Evolutionary conservation across 2,113 vertebrate genomes (phyloP).

Genomic region (Aldabrachelys gigantea): DNA sequence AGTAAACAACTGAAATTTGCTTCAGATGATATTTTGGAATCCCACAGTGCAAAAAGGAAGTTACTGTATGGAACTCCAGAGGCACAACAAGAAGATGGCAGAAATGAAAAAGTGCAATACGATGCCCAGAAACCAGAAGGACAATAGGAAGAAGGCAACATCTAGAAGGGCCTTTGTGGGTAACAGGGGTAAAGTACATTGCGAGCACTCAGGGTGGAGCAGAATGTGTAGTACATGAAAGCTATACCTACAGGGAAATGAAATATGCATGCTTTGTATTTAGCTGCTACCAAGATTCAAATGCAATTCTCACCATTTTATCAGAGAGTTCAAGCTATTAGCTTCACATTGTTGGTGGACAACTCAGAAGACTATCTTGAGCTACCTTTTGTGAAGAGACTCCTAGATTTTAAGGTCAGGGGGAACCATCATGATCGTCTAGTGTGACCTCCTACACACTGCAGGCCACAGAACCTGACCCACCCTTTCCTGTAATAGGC

Average conservation of each 20-base stretch:
- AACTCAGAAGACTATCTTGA: not conserved
- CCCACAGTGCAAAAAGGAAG: not conserved
- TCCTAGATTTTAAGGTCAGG: no score
- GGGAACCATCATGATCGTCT: not conserved
- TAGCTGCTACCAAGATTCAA: not conserved
- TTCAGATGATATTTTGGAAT: not conserved
- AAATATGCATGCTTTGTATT: not conserved
- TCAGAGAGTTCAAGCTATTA: not conserved
- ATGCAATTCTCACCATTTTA: not conserved
- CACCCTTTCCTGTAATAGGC: not conserved
- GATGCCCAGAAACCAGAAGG: not conserved
- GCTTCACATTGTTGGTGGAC: accelerated
- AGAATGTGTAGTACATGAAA: not conserved
- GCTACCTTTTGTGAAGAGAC: not conserved
- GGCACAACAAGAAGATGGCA: not conserved
- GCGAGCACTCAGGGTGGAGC: not conserved
- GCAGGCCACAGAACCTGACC: not conserved
- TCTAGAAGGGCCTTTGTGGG: not conserved
- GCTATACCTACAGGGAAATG: not conserved
- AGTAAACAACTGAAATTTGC: not conserved
- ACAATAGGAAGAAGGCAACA: not conserved
- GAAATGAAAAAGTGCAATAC: not conserved
- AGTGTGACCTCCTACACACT: not conserved
- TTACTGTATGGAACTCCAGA: not conserved
- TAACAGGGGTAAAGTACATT: not conserved